phyloP scores from a whole-genome alignment of 2,113 vertebrate genomes.

The Halichoeres trimaculatus region DNA sequence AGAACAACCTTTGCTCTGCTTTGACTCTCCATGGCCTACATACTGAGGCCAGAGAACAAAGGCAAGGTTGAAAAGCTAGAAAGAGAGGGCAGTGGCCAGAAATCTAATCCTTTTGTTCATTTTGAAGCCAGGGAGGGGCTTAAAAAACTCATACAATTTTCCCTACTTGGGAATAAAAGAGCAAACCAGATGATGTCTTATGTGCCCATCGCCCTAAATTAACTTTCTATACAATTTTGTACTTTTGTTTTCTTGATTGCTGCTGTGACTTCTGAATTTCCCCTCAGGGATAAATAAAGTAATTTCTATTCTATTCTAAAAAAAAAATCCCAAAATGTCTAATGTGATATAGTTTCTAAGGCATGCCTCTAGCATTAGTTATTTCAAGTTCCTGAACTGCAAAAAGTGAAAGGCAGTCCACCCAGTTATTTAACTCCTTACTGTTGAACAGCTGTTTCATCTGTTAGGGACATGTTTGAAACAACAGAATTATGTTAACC shows the following conservation, averaged over 20 bases:
- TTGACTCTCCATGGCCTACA: constrained; percentile 47
- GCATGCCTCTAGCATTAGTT: not conserved
- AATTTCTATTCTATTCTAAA: too few relatives aligned
- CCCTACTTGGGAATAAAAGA: not conserved
- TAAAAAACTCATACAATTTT: not conserved
- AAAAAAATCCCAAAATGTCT: not conserved
- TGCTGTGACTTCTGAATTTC: too few relatives aligned
- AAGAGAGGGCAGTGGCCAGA: constrained; percentile 40
- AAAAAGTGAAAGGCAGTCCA: not conserved
- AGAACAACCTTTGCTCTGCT: constrained; percentile 26
- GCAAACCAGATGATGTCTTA: not conserved
- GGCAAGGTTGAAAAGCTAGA: constrained; percentile 50
- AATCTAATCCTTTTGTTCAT: constrained; percentile 55
- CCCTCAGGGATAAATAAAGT: too few relatives aligned
- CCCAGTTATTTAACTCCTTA: not conserved
- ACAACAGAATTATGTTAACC: not conserved
- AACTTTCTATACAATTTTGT: too few relatives aligned
- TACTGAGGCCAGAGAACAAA: constrained; percentile 42
- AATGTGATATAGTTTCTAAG: not conserved
- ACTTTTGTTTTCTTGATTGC: too few relatives aligned
- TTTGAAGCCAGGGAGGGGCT: constrained; percentile 28
- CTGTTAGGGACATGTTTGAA: not conserved
- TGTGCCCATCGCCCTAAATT: not conserved
- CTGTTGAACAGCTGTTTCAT: not conserved
- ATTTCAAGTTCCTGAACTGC: too few relatives aligned